Evolutionary conservation across 2,797 vertebrate species (phyloP).

Genomic region (Astyanax mexicanus): DNA sequence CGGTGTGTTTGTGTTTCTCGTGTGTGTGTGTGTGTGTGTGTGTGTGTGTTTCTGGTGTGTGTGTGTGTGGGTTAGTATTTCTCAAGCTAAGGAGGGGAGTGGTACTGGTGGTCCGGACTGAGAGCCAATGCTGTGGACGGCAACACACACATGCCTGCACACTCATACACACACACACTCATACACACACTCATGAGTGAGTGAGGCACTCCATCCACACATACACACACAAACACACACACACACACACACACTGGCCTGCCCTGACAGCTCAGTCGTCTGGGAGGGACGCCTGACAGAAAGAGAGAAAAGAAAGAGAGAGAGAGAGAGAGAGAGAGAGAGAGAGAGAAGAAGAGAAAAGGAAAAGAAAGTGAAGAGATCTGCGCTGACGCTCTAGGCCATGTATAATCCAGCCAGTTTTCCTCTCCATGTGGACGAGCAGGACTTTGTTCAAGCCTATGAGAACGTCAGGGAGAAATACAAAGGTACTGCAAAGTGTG

Average conservation of each 20-base stretch:
- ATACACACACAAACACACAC: constrained; percentile 31
- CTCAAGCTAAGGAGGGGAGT: constrained; percentile 75
- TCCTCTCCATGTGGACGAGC: constrained; percentile 81
- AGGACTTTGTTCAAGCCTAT: constrained; percentile 91
- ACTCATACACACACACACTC: constrained; percentile 23
- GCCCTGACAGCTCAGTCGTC: constrained; percentile 34
- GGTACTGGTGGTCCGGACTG: constrained; percentile 72
- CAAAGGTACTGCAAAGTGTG: constrained; percentile 82
- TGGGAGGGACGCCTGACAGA: constrained; percentile 38
- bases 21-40: constrained; percentile 29
- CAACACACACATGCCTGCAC: constrained; percentile 51
- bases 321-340: constrained; percentile 44
- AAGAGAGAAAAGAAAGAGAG: constrained; percentile 45
- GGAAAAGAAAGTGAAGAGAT: constrained; percentile 40
- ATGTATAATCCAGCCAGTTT: constrained; percentile 73
- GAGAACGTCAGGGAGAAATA: constrained; percentile 93
- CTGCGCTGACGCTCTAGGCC: constrained; percentile 61
- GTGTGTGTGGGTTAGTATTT: constrained; percentile 71
- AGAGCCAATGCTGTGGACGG: constrained; percentile 70
- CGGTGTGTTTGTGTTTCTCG: constrained; percentile 30
- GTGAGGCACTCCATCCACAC: constrained; percentile 16
- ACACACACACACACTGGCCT: constrained; percentile 37
- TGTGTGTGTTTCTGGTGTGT: constrained; percentile 33
- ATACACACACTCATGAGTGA: constrained; percentile 12
- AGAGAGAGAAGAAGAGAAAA: constrained; percentile 52